Evolutionary conservation across 2,113 vertebrate species (phyloP).

Genomic region (Sterna hirundo): DNA sequence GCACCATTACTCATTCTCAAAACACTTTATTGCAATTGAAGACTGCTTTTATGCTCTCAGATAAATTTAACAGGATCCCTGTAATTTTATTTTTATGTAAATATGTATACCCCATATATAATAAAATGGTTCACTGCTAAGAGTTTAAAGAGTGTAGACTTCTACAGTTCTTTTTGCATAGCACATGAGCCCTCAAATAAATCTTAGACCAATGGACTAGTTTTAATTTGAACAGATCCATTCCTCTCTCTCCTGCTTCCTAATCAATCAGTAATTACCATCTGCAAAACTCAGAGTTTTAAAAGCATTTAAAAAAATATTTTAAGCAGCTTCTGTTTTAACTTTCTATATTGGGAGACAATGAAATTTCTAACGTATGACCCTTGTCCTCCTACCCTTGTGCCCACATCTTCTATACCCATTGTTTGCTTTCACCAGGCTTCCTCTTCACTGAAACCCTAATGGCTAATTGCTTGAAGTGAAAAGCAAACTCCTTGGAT

Average conservation of each 20-base stretch:
- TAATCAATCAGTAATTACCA: background rate
- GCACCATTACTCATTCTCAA: conserved; percentile 39
- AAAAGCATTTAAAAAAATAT: background rate
- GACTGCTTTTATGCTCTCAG: background rate
- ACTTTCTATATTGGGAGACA: background rate
- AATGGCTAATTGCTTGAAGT: background rate
- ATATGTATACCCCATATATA: conserved; percentile 25
- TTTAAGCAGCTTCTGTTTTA: background rate
- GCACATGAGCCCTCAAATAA: background rate
- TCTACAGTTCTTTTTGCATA: background rate
- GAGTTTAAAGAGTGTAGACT: background rate
- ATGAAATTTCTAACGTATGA: background rate
- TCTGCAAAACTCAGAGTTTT: background rate
- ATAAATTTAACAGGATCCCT: conserved; percentile 50
- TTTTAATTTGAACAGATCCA: background rate
- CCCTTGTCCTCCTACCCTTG: background rate
- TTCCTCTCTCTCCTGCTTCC: background rate
- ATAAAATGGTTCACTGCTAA: conserved; percentile 10
- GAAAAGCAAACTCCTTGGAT: background rate
- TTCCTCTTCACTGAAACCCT: background rate
- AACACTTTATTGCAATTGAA: conserved; percentile 40
- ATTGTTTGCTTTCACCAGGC: background rate
- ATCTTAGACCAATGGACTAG: background rate
- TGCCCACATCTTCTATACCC: background rate
- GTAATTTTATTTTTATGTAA: conserved; percentile 57